Base-by-base conservation (phyloP, 2,797 vertebrate species). In the Cirrhinus molitorella region DNA sequence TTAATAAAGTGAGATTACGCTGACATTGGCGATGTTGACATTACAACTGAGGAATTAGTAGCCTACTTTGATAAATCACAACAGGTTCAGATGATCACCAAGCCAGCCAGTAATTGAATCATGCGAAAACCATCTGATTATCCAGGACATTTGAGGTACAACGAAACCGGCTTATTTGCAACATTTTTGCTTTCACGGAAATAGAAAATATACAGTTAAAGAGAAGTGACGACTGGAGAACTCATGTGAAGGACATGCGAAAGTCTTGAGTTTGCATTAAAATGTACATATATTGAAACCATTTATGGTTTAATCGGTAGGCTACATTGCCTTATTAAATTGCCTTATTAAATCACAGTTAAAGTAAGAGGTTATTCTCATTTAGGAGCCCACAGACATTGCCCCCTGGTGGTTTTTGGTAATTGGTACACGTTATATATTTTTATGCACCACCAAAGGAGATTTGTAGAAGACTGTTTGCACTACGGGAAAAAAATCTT, bases 201-300 rank as follows among this genome's bases (percentile, higher is more conserved):
- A n/a, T n/a, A n/a, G n/a, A n/a, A n/a, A n/a, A n/a, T n/a, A n/a
- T 72, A 68, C 61, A 59, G 45, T 66, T 71, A 78, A n/a, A 53
- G 51, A 59, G 17, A 72, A 63, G 63, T 17, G 76, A 34, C 70
- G 16, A 34, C 81, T 55, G 37, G 28, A 68, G n/a, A 68, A 19
- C 63, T 47, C 47, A 31, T 79, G 16, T 57, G 21, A 25, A 47
- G 37, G 8, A 45, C 37, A 16, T 61, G 23, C 37, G 21, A 11
- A 59, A 61, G 25, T 23, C 47, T 28, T 8, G 19, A 51, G 63
- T 25, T 31, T 45, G 51, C 59, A 49, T 55, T 2, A 25, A 25
- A 31, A 4, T 51, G 31, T 5, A 28, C 51, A 21, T 57, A 16
- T 19, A 67, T 67, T 47, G 21, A 40, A 31, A 28, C 25, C 3